Base-by-base conservation (phyloP, 2,113 vertebrate species). In the Sciurus niger region DNA sequence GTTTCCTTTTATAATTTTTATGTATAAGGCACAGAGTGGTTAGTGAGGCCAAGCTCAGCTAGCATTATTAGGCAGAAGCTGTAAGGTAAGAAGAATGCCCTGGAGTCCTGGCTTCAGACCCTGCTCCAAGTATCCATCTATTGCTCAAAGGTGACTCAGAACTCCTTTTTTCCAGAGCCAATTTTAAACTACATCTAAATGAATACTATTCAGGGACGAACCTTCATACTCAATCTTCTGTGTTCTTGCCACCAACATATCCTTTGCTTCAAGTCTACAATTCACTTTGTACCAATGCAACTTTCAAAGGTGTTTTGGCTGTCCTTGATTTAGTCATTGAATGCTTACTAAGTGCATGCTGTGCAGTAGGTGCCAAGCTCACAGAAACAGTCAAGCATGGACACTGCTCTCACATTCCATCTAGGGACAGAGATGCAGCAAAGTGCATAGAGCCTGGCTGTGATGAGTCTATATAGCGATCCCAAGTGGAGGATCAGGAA, bases 121-220 rank as follows among this genome's bases (percentile, higher is more conserved):
- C n/a, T 74, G 53, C 9, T 92, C n/a, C 28, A 89, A 78, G 48
- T 53, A 90, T 53, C 48, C 32, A 53, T 85, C 30, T 79, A 12
- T 83, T 78, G 60, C 32, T 93, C 74, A 89, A 78, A 95, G 53
- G 40, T 78, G 32, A 94, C 73, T 82, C 43, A 63, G 40, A 80
- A 40, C 40, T 85, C 46, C 20, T 8, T 11, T 40, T 55, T 58
- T 79, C 55, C 58, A 80, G 51, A 93, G 48, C 18, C 9, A 94
- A 70, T 68, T 95, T 95, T 22, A 83, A 93, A 87, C 65, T 85
- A 95, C 40, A 90, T 46, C 94, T 94, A 96, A 89, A 77, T 93
- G 51, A 92, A 77, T 89, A 77, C 17, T 40, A 89, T 68, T 82
- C 43, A 89, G 67, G 34, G 13, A 67, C 89, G 13, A 93, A 92